A percentile compares a stretch with the other conserved stretches of the same genome.
Conservation (phyloP, 2,113 vertebrate species). For the Thunnus maccoyii region DNA sequence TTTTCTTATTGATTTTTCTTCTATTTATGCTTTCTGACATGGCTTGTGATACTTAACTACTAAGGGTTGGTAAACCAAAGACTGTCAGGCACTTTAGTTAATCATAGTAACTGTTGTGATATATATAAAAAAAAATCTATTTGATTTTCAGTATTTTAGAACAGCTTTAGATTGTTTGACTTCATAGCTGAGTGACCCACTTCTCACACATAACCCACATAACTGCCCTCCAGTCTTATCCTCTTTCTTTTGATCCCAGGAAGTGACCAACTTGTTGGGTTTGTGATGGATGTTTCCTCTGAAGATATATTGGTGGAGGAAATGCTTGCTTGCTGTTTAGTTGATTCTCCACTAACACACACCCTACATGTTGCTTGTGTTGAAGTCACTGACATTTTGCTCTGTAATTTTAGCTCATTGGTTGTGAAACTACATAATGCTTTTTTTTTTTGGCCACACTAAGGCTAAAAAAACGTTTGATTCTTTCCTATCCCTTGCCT, state of each 20-base stretch:
- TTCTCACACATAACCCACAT: constrained; percentile 18
- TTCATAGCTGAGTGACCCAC: constrained; percentile 10
- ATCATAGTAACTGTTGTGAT: constrained; percentile 5
- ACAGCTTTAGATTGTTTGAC: constrained; percentile 5
- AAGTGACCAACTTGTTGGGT: not conserved
- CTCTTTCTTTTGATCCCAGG: not conserved
- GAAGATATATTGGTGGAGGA: constrained; percentile 8
- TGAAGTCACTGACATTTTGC: not conserved
- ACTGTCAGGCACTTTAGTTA: constrained; percentile 71
- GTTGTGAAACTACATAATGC: not conserved
- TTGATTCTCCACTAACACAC: not conserved
- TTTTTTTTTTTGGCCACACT: not conserved
- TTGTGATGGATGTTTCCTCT: not conserved
- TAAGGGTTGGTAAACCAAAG: constrained; percentile 79
- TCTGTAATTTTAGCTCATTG: not conserved
- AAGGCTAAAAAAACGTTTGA: not conserved
- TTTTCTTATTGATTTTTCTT: not conserved
- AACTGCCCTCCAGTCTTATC: not conserved
- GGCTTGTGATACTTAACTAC: constrained; percentile 59
- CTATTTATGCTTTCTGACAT: constrained; percentile 42
- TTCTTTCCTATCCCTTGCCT: not conserved
- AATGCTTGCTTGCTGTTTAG: not conserved
- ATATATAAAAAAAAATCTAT: not conserved
- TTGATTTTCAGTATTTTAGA: constrained; percentile 14
- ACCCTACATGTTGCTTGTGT: not conserved